Conservation (phyloP, 2,888 invertebrate genomes). For the Meiosimyza decipiens region DNA sequence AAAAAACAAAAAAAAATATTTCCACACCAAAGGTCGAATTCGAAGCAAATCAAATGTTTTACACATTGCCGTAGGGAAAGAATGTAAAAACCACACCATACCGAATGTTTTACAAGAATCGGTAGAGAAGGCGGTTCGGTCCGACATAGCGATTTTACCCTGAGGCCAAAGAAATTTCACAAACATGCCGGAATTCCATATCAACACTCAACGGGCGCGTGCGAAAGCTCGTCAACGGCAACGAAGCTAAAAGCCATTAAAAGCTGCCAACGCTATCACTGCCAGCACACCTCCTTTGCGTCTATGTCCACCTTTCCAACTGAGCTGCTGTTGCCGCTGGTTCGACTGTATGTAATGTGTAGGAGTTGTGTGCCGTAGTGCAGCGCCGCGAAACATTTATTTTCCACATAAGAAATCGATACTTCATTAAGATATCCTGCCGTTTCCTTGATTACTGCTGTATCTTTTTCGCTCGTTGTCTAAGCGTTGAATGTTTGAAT, state of each 20-base stretch:
- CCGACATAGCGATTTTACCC: not conserved
- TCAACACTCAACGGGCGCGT: slow-evolving; percentile 12
- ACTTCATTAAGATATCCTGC: slow-evolving; percentile 49
- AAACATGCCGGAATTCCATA: slow-evolving; percentile 13
- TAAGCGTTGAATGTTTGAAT: slow-evolving; percentile 8
- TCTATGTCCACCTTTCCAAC: no score
- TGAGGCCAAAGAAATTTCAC: not conserved
- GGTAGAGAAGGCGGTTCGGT: not conserved
- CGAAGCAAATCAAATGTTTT: slow-evolving; percentile 3
- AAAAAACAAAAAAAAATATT: no score
- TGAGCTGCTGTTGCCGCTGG: not conserved
- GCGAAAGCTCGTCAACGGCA: not conserved
- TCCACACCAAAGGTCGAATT: not conserved
- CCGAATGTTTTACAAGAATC: not conserved
- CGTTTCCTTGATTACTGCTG: slow-evolving; percentile 28
- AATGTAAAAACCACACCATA: no score
- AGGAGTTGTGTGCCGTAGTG: no score
- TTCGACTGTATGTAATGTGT: not conserved
- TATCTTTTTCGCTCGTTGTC: not conserved
- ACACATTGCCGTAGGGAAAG: slow-evolving; percentile 10
- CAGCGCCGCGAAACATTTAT: not conserved
- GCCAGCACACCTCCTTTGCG: no score
- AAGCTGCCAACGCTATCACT: not conserved
- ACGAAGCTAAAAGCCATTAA: slow-evolving; percentile 12
- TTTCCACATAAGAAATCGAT: slow-evolving; percentile 45